Conservation (phyloP, 2,888 invertebrate genomes). For the Spilarctia lutea region DNA sequence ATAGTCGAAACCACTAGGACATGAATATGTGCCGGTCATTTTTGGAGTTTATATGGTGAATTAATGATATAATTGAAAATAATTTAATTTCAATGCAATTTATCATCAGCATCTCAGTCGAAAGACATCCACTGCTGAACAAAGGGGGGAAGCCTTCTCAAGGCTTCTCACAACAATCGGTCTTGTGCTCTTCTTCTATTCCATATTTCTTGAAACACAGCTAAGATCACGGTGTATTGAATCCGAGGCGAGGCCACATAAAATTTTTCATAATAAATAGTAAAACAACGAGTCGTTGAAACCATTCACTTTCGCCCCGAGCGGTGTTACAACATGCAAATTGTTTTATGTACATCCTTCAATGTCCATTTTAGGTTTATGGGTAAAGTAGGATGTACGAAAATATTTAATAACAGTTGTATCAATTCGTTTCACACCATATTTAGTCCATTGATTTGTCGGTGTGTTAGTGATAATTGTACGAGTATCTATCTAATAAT, state of each 20-base stretch:
- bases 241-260: neutral
- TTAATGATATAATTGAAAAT: too few relatives aligned
- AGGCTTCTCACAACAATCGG: too few relatives aligned
- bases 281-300: conserved; percentile 34
- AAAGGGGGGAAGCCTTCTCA: too few relatives aligned
- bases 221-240: neutral
- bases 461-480: neutral
- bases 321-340: conserved; percentile 39
- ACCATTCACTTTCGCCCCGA: conserved; percentile 43
- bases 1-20: too few relatives aligned
- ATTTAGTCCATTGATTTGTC: neutral
- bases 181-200: neutral
- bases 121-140: too few relatives aligned
- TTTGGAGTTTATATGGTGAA: too few relatives aligned
- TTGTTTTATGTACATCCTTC: conserved; percentile 37
- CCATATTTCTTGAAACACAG: neutral
- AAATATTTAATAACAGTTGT: neutral
- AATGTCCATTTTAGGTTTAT: conserved; percentile 31
- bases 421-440: neutral
- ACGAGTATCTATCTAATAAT: neutral
- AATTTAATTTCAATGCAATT: too few relatives aligned
- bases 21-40: too few relatives aligned
- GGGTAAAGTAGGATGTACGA: conserved; percentile 27
- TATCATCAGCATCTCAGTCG: too few relatives aligned
- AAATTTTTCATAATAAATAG: conserved; percentile 19